Base-by-base conservation (phyloP, 2,888 invertebrate genomes). In the Lasius platythorax region DNA sequence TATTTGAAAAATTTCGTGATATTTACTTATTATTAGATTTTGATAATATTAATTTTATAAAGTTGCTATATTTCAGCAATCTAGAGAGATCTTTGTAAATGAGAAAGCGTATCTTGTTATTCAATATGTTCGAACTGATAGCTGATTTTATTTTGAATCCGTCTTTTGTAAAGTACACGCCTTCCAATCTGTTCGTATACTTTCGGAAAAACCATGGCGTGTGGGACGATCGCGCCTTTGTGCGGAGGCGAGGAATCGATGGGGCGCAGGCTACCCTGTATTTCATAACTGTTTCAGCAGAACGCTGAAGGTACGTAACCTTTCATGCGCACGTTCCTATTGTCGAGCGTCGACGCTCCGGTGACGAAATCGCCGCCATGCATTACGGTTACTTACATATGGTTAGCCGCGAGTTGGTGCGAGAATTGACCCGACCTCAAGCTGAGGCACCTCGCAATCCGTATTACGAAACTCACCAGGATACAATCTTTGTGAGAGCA, bases 271-370 rank as follows among this genome's bases (percentile, higher is more conserved):
- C 92, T 91, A 91, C 91, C 90, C 92, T 87, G 91, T 91, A 93
- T 94, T 94, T 94, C 93, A 94, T 93, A 93, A 93, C 91, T 83
- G 84, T 85, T 85, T 40, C 89, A 85, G 74, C 67, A 68, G 46
- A 30, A 53, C 68, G 43, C 33, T 61, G 74, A 66, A 78, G 67
- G 90, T 87, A 93, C 93, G 93, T 93, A 94, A 94, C 94, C 94
- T 94, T 94, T 94, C 93, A 92, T 92, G 93, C 92, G 90, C 90
- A 43, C 30, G 90, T 93, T 94, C 93, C 94, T 93, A 94, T 94
- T 94, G 94, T 94, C 93, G 91, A 89, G 85, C 82, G 88, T 83
- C 87, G 88, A 85, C 87, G 81, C 84, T 78, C 85, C 85, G 83
- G 82, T 92, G 92, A 92, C 87, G 92, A 92, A 92, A 92, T 91